Conservation (phyloP, 1,140 invertebrate genomes). For the Macrobrachium nipponense region DNA sequence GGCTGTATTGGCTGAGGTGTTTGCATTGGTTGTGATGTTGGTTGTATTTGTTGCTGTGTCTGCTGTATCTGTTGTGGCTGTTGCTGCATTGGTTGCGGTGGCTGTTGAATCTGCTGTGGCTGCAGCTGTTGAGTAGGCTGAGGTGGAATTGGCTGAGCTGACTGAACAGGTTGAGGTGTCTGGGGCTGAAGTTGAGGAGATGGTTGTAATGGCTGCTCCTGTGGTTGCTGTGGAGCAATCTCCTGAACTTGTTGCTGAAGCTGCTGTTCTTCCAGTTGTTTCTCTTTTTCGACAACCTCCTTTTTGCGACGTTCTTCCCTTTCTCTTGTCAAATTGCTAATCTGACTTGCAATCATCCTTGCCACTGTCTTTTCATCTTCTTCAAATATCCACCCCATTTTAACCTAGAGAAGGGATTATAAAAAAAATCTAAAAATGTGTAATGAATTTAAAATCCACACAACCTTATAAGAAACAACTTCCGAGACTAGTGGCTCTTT, state of each 20-base stretch:
- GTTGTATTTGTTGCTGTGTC: slow-evolving; percentile 67
- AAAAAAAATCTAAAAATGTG: slow-evolving; percentile 19
- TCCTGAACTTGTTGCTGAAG: slow-evolving; percentile 55
- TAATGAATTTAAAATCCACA: not conserved
- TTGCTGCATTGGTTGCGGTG: slow-evolving; percentile 66
- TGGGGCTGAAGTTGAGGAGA: slow-evolving; percentile 61
- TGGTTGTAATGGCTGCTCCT: slow-evolving; percentile 44
- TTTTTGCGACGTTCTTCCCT: slow-evolving; percentile 74
- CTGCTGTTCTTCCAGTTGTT: slow-evolving; percentile 62
- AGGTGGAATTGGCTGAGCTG: slow-evolving; percentile 47
- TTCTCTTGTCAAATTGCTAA: slow-evolving; percentile 76
- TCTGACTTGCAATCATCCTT: slow-evolving; percentile 88
- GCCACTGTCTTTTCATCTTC: slow-evolving; percentile 90
- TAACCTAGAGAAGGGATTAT: slow-evolving; percentile 72
- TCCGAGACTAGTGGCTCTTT: not conserved
- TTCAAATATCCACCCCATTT: slow-evolving; percentile 88
- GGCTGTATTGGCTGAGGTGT: slow-evolving; percentile 68
- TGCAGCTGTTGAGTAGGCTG: slow-evolving; percentile 59
- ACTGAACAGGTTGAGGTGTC: not conserved
- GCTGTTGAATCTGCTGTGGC: slow-evolving; percentile 60
- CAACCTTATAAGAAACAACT: slow-evolving; percentile 39
- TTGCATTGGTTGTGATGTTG: slow-evolving; percentile 68
- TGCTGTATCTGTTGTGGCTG: slow-evolving; percentile 63
- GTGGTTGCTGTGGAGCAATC: slow-evolving; percentile 34
- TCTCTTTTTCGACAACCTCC: slow-evolving; percentile 66